phyloP scores from a whole-genome alignment of 1,140 invertebrate genomes.

The Elymnias hypermnestra region DNA sequence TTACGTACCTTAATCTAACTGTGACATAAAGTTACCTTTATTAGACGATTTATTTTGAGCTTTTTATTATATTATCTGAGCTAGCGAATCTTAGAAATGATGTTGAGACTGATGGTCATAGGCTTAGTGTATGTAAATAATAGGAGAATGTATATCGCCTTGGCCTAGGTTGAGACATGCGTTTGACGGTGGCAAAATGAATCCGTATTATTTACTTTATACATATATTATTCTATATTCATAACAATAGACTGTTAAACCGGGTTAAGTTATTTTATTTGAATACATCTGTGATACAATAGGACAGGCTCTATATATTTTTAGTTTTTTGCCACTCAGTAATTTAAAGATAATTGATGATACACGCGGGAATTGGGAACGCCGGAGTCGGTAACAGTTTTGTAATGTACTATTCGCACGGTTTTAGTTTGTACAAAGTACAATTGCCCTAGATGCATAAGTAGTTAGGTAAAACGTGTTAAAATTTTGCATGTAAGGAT shows the following conservation, averaged over 20 bases:
- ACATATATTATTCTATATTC: constrained; percentile 38
- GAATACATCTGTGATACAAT: constrained; percentile 73
- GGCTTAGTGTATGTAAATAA: constrained; percentile 73
- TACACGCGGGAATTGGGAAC: constrained; percentile 30
- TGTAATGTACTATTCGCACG: constrained; percentile 56
- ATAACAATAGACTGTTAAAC: constrained; percentile 53
- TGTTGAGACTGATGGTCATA: constrained; percentile 71
- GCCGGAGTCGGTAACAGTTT: constrained; percentile 40
- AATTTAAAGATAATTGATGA: constrained; percentile 22
- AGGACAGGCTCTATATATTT: constrained; percentile 51
- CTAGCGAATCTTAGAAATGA: constrained; percentile 59
- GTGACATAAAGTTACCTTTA: constrained; percentile 66
- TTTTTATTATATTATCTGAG: constrained; percentile 56
- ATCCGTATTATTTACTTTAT: constrained; percentile 24
- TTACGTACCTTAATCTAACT: constrained; percentile 59
- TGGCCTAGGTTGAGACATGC: constrained; percentile 64
- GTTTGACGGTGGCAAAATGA: constrained; percentile 57
- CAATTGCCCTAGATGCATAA: constrained; percentile 71
- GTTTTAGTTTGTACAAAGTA: constrained; percentile 73
- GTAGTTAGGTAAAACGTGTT: constrained; percentile 71
- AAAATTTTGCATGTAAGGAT: constrained; percentile 60
- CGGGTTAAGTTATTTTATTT: constrained; percentile 59
- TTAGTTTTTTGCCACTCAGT: constrained; percentile 49
- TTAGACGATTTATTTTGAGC: constrained; percentile 58
- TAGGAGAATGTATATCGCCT: constrained; percentile 71